Percentiles rank a stretch among this genome's conserved stretches.
Conservation (phyloP, 2,797 vertebrate genomes). For the Peromyscus attwateri region DNA sequence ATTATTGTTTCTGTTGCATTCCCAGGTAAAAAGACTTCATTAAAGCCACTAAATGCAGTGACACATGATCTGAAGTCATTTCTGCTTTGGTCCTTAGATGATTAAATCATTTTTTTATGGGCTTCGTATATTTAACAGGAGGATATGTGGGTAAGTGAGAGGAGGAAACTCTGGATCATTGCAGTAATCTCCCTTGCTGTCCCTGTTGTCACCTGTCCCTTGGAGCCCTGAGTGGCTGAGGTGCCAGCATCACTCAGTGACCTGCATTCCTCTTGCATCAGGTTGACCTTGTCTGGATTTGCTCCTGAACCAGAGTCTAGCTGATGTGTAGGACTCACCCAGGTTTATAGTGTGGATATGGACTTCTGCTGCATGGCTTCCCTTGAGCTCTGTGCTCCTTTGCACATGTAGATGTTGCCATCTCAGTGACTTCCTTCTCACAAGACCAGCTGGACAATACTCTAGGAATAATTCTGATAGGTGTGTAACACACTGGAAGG, state of each 20-base stretch:
- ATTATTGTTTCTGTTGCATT: not conserved
- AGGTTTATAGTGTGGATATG: no score
- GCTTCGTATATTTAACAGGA: not conserved
- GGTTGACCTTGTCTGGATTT: no score
- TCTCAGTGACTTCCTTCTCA: not conserved
- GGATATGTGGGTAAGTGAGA: not conserved
- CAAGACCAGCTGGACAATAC: not conserved
- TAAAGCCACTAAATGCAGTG: not conserved
- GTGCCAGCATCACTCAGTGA: no score
- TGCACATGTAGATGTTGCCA: not conserved
- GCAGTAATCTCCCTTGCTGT: no score
- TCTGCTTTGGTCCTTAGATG: not conserved
- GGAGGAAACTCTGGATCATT: not conserved
- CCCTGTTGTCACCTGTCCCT: no score
- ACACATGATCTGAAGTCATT: not conserved
- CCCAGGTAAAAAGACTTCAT: not conserved
- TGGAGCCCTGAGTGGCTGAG: no score
- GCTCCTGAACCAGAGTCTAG: no score
- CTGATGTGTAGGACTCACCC: no score
- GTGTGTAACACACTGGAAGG: not conserved
- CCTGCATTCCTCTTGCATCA: no score
- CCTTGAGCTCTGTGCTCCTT: not conserved
- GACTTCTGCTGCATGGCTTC: not conserved
- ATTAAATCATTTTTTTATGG: not conserved
- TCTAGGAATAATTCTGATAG: not conserved